Evolutionary conservation across 2,888 invertebrate genomes (phyloP), one percentile per base, ranked within the genome.

Genomic region (Dicycla oo): DNA sequence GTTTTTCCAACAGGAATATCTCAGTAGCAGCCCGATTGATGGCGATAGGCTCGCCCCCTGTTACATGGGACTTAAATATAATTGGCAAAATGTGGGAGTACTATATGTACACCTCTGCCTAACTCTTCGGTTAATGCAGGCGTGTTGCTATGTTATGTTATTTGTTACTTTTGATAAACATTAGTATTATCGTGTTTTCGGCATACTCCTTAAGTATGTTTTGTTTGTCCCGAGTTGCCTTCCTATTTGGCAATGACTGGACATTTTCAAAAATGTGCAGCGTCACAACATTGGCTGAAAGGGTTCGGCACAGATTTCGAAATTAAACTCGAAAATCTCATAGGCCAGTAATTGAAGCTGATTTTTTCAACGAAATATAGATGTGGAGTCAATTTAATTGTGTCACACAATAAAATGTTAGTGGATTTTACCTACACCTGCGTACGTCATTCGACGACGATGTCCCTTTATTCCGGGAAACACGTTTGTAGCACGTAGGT

Each of bases 211-310:
- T 47, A n/a, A 38, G 51, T 76, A 10, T 80, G 80, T 38, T 43
- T 38, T 83, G 80, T 54, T 61, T 85, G 84, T 84, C 83, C 86
- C 3, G 85, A 87, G 64, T 87, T 89, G 18, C 89, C 88, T 1
- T 86, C 87, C 45, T 91, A 89, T 90, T 78, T 90, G 20, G 89
- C 88, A 8, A 86, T 89, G 69, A 89, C 86, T 62, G 87, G 87
- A 20, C 81, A 86, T 30, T 89, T 88, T 47, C 85, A 88, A 3
- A 88, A 90, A 69, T 88, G 87, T 70, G 87, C 85, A 10, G 67
- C 73, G 38, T 84, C 89, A 3, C 87, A 86, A 54, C 78, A 83
- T 57, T 87, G 88, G 86, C 72, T 91, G 6, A 88, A 89, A 72
- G 90, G 91, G 8, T 75, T 69, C 20, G 73, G 70, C n/a, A 73